These are phyloP conservation scores for Achatina immaculata DNA, from an alignment of 1,140 invertebrate genomes.

Conservation along the genomic window DNA sequence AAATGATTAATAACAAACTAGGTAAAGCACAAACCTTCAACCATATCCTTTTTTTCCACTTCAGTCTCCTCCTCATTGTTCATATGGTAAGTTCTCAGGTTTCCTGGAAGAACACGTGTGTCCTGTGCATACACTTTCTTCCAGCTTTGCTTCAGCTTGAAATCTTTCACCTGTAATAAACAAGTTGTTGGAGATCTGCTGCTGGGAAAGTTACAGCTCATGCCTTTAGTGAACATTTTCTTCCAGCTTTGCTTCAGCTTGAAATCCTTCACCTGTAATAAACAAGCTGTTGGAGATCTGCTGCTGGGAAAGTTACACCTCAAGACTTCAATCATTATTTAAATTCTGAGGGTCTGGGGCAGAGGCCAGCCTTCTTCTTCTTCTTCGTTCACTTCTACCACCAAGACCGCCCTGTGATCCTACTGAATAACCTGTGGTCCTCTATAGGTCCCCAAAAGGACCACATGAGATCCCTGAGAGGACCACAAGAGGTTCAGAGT, in stretches of 20 bases:
- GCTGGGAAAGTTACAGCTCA: not conserved
- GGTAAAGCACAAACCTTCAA: constrained; percentile 63
- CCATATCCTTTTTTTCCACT: constrained; percentile 71
- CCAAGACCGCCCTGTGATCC: too few relatives aligned
- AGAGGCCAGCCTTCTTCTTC: too few relatives aligned
- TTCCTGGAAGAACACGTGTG: constrained; percentile 62
- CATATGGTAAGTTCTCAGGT: constrained; percentile 69
- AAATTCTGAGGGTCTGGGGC: too few relatives aligned
- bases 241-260: constrained; percentile 71
- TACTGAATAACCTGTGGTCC: too few relatives aligned
- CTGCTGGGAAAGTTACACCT: too few relatives aligned
- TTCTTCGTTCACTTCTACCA: too few relatives aligned
- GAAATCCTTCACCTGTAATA: constrained; percentile 66
- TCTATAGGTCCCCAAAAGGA: too few relatives aligned
- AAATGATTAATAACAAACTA: not conserved
- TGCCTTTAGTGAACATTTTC: constrained; percentile 70
- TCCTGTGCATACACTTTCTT: constrained; percentile 72
- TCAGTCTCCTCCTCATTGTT: constrained; percentile 73
- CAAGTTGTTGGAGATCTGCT: not conserved
- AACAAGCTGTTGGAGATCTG: too few relatives aligned
- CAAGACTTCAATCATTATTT: too few relatives aligned
- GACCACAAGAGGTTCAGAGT: too few relatives aligned
- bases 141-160: constrained; percentile 68
- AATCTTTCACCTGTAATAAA: constrained; percentile 68
- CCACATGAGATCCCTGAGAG: too few relatives aligned